Conservation (phyloP, 2,113 vertebrate species). For the Chinchilla lanigera region DNA sequence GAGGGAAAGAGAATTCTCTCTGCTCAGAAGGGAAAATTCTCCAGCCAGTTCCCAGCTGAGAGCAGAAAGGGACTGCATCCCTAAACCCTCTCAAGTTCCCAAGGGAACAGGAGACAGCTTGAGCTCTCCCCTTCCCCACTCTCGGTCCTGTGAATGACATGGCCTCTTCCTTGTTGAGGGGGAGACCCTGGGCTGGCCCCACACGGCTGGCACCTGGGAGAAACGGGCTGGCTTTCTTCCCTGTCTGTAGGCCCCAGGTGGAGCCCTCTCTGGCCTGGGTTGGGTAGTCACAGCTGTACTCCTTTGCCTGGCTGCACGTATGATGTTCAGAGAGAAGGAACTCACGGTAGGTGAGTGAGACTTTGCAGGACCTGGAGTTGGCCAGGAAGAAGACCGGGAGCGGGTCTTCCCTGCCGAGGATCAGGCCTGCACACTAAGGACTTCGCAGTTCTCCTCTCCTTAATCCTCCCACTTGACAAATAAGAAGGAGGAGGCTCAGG, state of each 20-base stretch:
- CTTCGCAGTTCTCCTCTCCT: not conserved
- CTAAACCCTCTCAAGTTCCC: constrained; percentile 51
- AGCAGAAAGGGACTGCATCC: not conserved
- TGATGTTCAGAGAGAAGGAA: not conserved
- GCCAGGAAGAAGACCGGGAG: not conserved
- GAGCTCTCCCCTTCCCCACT: not conserved
- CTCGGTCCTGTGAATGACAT: not conserved
- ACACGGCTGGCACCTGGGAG: not conserved
- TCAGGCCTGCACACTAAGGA: not conserved
- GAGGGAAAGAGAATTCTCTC: not conserved
- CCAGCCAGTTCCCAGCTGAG: constrained; percentile 59
- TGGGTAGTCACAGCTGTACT: not conserved
- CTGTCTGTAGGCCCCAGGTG: not conserved
- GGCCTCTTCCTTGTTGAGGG: not conserved
- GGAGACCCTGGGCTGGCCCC: no score
- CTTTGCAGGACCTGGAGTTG: not conserved
- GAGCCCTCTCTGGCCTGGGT: not conserved
- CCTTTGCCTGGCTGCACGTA: not conserved
- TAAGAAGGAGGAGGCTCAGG: not conserved
- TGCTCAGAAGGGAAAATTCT: constrained; percentile 29
- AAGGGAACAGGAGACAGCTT: constrained; percentile 65
- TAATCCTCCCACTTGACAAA: not conserved
- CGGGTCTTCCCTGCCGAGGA: fast-evolving
- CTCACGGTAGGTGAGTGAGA: not conserved
- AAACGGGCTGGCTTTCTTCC: not conserved